Evolutionary conservation across 2,113 vertebrate genomes (phyloP), one percentile per base, ranked within the genome.

Genomic region (Corythornis madagascariensis): DNA sequence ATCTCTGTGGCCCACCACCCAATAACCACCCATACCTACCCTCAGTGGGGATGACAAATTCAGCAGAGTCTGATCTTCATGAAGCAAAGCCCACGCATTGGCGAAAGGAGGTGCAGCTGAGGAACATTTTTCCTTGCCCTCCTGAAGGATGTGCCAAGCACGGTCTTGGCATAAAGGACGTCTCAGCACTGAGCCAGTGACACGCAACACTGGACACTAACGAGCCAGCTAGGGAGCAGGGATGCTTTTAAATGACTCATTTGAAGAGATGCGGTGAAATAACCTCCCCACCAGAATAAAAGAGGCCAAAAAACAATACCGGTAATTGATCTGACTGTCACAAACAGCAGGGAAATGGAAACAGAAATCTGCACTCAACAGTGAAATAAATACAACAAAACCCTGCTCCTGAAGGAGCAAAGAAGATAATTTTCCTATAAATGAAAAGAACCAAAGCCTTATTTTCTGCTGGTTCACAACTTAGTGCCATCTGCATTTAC

Each of bases 1-100:
- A 77, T 33, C 19, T 22, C 33, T 10, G 21, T 29, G 35, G 19
- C 4, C 25, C 4, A 3, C 13, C 33, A 40, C 22, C 45, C 43
- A 64, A 26, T 21, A 76, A 64, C 21, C 4, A 2, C 13, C 13
- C n/a, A 2, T 24, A 48, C 33, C 48, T n/a, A 16, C 26, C 40
- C 61, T 52, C 9, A 66, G 45, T 0, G 0, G 48, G 16, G 20
- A 48, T 42, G 31, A 3, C 0, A 0, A 18, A 28, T 13, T 24
- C 59, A 56, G 53, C 40, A 28, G 0, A 0, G 38, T 16, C 13
- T 25, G 33, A 42, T 64, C 47, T 55, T 75, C 70, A 42, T 19
- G 47, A 33, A 77, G 19, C 35, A 47, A 86, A 88, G 55, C 63
- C 21, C 1, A 1, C 40, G 69, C 24, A 47, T 8, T 1, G 5